Evolutionary conservation across 1,140 invertebrate species (phyloP).

Genomic region (Acromyrmex heyeri): DNA sequence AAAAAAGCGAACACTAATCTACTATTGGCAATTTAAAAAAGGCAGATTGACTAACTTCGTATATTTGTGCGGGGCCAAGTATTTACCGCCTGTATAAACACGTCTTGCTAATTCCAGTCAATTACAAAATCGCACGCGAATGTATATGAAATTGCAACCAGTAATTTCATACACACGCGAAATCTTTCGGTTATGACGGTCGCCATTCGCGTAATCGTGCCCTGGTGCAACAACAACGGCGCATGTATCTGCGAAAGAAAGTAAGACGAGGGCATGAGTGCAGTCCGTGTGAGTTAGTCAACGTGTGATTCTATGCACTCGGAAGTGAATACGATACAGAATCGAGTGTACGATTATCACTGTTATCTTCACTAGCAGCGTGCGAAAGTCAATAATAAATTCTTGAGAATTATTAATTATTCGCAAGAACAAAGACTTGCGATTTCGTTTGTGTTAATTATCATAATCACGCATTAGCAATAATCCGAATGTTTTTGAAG

Average conservation of each 20-base stretch:
- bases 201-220: conserved; percentile 38
- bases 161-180: conserved; percentile 53
- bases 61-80: not conserved
- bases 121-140: conserved; percentile 64
- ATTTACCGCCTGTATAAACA: conserved; percentile 5
- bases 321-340: conserved; percentile 25
- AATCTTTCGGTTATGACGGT: conserved; percentile 67
- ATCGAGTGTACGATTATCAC: conserved; percentile 29
- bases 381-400: not conserved
- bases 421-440: not conserved
- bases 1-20: not conserved
- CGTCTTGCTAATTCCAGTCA: conserved; percentile 15
- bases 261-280: conserved; percentile 51
- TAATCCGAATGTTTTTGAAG: not conserved
- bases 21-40: not conserved
- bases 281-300: not conserved
- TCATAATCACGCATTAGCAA: not conserved
- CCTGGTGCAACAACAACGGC: conserved; percentile 31
- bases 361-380: not conserved
- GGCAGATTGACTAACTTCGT: not conserved
- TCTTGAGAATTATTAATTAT: not conserved
- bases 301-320: conserved; percentile 43
- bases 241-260: conserved; percentile 43
- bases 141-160: conserved; percentile 2
- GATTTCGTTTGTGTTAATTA: not conserved